Evolutionary conservation across 2,113 vertebrate species (phyloP).

Genomic region (Crotalus viridis): DNA sequence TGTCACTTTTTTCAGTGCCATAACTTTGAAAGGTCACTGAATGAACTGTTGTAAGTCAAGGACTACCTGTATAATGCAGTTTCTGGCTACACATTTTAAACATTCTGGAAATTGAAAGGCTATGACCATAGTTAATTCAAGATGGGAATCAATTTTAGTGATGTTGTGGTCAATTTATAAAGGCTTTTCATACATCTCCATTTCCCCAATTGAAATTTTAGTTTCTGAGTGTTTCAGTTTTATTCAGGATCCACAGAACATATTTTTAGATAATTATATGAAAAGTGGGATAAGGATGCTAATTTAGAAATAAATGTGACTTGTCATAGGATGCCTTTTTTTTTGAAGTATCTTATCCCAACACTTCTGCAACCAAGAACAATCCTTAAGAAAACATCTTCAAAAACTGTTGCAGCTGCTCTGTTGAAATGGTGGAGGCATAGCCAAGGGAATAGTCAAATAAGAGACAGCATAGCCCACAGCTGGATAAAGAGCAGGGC

Average conservation of each 20-base stretch:
- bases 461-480: too few species aligned
- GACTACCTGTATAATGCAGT: neutral
- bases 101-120: neutral
- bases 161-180: neutral
- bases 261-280: neutral
- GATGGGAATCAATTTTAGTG: neutral
- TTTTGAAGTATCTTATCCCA: neutral
- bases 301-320: slow-evolving; percentile 7
- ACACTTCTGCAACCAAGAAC: neutral
- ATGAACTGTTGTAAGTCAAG: too few species aligned
- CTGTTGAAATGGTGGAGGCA: neutral
- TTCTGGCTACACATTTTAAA: neutral
- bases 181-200: neutral
- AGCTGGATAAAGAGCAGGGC: neutral
- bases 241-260: neutral
- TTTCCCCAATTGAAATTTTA: neutral
- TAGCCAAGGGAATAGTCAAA: too few species aligned
- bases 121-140: neutral
- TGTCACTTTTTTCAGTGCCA: too few species aligned
- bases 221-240: neutral
- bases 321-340: neutral
- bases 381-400: neutral
- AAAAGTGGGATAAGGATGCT: neutral
- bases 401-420: neutral
- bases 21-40: too few species aligned